A percentile compares a stretch with the other conserved stretches of the same genome.
These are phyloP conservation scores for Chrysomela aeneicollis DNA, from an alignment of 2,888 invertebrate genomes.

Conservation along the genomic window DNA sequence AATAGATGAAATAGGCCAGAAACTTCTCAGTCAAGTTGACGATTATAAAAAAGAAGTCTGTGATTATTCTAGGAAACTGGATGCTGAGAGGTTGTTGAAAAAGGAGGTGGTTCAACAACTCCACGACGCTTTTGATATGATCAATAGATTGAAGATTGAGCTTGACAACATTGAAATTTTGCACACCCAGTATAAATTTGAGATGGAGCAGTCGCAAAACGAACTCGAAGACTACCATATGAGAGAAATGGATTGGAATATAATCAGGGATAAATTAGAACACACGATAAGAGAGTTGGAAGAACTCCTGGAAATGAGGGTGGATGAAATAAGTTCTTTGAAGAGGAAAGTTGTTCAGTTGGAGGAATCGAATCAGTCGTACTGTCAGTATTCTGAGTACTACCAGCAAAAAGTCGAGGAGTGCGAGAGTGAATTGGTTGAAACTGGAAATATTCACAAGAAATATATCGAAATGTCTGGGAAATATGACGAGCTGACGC, in stretches of 20 bases:
- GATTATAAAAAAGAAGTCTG: slow-evolving; percentile 40
- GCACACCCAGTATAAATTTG: slow-evolving; percentile 38
- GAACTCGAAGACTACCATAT: slow-evolving; percentile 44
- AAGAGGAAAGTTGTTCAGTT: slow-evolving; percentile 33
- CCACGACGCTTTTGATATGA: slow-evolving; percentile 42
- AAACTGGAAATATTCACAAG: slow-evolving; percentile 49
- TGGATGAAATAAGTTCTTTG: slow-evolving; percentile 37
- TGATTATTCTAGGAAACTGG: slow-evolving; percentile 31
- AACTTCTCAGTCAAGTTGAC: slow-evolving; percentile 51
- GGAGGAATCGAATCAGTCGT: slow-evolving; percentile 44
- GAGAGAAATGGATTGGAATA: slow-evolving; percentile 43
- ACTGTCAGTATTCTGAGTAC: slow-evolving; percentile 45
- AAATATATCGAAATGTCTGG: slow-evolving; percentile 57
- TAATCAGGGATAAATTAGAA: slow-evolving; percentile 43
- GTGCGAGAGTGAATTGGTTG: slow-evolving; percentile 51
- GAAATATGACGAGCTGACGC: slow-evolving; percentile 53
- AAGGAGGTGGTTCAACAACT: slow-evolving; percentile 46
- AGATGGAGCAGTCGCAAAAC: slow-evolving; percentile 42
- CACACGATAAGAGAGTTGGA: slow-evolving; percentile 33
- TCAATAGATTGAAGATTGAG: slow-evolving; percentile 36
- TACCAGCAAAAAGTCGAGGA: slow-evolving; percentile 48
- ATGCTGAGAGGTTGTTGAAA: slow-evolving; percentile 41
- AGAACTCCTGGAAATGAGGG: slow-evolving; percentile 34
- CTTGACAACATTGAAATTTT: slow-evolving; percentile 40
- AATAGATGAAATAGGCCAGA: slow-evolving; percentile 46